A percentile compares a stretch with the other conserved stretches of the same genome.
Evolutionary conservation across 2,113 vertebrate species (phyloP).

Genomic region (Burhinus bistriatus): DNA sequence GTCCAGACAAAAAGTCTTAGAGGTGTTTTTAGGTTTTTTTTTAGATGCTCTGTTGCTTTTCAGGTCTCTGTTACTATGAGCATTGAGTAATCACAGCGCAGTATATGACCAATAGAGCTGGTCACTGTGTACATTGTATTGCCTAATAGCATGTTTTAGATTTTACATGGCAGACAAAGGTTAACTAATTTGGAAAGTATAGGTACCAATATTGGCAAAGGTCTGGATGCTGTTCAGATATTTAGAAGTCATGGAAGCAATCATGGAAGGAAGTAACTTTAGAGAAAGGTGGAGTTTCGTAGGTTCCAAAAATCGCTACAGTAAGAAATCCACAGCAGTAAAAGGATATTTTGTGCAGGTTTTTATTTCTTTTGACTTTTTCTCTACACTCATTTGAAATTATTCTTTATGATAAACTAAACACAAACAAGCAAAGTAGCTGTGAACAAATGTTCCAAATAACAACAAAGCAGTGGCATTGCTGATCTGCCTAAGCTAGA

Average conservation of each 20-base stretch:
- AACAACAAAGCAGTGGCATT: not conserved
- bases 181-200: not conserved
- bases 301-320: not conserved
- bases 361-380: too few relatives aligned
- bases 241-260: not conserved
- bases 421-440: not conserved
- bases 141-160: not conserved
- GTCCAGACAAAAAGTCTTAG: not conserved
- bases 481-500: not conserved
- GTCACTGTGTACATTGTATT: not conserved
- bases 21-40: not conserved
- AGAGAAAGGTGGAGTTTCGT: not conserved
- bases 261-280: not conserved
- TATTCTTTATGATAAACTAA: not conserved
- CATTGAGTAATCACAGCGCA: not conserved
- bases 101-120: not conserved
- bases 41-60: not conserved
- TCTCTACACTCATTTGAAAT: not conserved
- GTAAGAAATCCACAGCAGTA: not conserved
- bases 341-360: not conserved
- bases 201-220: not conserved
- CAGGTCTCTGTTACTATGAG: not conserved
- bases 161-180: not conserved
- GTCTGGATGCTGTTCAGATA: not conserved
- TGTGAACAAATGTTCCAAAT: not conserved